phyloP scores from a whole-genome alignment of 1,140 invertebrate genomes.

The Apis cerana region DNA sequence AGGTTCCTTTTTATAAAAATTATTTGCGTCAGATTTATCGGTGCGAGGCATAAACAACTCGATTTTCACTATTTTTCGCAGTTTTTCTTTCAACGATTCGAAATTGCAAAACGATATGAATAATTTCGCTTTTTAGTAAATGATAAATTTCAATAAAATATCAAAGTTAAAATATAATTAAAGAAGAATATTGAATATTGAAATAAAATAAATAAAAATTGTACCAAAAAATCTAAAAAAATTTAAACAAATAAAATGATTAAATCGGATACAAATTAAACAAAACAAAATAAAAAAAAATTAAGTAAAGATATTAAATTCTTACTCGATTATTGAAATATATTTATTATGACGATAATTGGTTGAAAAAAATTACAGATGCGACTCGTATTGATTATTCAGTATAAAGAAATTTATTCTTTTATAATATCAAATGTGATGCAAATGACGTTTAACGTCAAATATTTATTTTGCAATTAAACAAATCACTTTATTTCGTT shows the following conservation, averaged over 20 bases:
- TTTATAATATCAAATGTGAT: too few species aligned
- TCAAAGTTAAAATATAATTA: too few species aligned
- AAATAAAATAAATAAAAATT: too few species aligned
- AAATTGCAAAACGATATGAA: neutral
- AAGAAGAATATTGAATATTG: too few species aligned
- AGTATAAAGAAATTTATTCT: neutral
- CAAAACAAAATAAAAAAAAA: neutral
- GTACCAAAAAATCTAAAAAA: too few species aligned
- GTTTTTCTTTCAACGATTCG: neutral
- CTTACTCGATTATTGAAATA: neutral
- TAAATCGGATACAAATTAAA: neutral
- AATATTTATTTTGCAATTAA: neutral
- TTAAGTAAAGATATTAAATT: neutral
- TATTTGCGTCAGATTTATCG: neutral
- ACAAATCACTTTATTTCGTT: neutral
- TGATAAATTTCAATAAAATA: too few species aligned
- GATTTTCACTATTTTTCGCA: neutral
- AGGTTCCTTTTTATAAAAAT: slow-evolving; percentile 6
- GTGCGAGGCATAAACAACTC: too few species aligned
- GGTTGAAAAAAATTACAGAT: too few species aligned
- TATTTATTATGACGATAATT: neutral
- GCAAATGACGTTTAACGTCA: neutral
- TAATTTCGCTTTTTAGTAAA: neutral
- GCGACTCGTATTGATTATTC: neutral
- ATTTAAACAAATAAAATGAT: too few species aligned